phyloP scores from a whole-genome alignment of 2,888 invertebrate genomes.

The Allolobophora icterica region DNA sequence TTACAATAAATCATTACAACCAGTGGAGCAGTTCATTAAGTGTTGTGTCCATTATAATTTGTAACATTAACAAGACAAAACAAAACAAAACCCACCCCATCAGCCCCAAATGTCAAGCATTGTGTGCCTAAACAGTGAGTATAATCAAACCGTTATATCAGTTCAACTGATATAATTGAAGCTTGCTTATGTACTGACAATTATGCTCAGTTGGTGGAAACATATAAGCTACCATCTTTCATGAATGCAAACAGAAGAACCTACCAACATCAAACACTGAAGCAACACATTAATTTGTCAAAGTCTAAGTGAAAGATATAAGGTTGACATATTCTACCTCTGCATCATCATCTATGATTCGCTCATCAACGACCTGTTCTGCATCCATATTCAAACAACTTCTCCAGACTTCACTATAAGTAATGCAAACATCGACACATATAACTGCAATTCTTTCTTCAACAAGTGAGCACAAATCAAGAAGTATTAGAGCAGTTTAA shows the following conservation, averaged over 20 bases:
- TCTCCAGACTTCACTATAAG: not conserved
- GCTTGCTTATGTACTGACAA: not conserved
- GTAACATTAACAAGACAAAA: no score
- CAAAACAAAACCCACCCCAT: no score
- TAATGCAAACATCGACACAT: not conserved
- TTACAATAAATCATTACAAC: no score
- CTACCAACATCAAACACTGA: not conserved
- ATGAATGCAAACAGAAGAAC: not conserved
- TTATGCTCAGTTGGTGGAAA: not conserved
- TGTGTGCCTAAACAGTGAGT: no score
- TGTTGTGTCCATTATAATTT: no score
- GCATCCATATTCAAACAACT: slow-evolving; percentile 43
- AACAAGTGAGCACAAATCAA: not conserved
- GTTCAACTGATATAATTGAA: not conserved
- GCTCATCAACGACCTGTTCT: slow-evolving; percentile 63
- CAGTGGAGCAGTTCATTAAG: no score
- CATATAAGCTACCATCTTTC: not conserved
- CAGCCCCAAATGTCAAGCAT: no score
- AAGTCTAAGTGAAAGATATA: not conserved
- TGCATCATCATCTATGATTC: slow-evolving; percentile 60
- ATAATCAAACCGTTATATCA: no score
- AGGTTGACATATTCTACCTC: slow-evolving; percentile 47
- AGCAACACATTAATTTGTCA: not conserved
- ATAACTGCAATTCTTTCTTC: not conserved
- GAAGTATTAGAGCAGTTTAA: no score